A percentile compares a stretch with the other conserved stretches of the same genome.
Evolutionary conservation across 2,888 invertebrate genomes (phyloP).

Genomic region (Eumacrocentrus americanus): DNA sequence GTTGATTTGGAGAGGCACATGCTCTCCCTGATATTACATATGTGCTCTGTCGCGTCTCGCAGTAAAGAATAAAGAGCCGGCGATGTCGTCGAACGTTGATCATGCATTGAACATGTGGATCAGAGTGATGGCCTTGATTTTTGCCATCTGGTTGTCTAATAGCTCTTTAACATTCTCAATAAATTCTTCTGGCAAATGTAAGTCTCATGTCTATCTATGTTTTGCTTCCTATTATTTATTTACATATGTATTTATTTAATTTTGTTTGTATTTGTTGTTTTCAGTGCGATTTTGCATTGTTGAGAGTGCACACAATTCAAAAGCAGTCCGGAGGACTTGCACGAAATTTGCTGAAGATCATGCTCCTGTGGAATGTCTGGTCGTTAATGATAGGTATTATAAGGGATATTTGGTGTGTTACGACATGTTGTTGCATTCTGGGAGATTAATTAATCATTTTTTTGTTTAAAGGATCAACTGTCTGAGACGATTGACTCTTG

Average conservation of each 20-base stretch:
- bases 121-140: conserved; percentile 23
- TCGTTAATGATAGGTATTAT: conserved; percentile 72
- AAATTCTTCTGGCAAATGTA: conserved; percentile 6
- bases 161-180: background rate
- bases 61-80: background rate
- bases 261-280: conserved; percentile 36
- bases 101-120: background rate
- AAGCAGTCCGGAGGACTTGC: background rate
- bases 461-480: conserved; percentile 73
- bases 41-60: too few relatives aligned
- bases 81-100: background rate
- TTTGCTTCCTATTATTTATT: conserved; percentile 15
- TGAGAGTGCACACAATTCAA: conserved; percentile 62
- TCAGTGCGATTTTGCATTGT: conserved; percentile 76
- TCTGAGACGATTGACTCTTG: conserved; percentile 75
- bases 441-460: background rate
- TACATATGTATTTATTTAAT: background rate
- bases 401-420: too few relatives aligned
- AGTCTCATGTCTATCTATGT: background rate
- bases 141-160: conserved; percentile 17
- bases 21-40: too few relatives aligned
- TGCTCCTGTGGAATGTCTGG: conserved; percentile 73
- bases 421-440: background rate
- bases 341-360: conserved; percentile 57
- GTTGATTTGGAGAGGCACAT: too few relatives aligned